phyloP scores from a whole-genome alignment of 2,797 vertebrate species.

The Luscinia megarhynchos region DNA sequence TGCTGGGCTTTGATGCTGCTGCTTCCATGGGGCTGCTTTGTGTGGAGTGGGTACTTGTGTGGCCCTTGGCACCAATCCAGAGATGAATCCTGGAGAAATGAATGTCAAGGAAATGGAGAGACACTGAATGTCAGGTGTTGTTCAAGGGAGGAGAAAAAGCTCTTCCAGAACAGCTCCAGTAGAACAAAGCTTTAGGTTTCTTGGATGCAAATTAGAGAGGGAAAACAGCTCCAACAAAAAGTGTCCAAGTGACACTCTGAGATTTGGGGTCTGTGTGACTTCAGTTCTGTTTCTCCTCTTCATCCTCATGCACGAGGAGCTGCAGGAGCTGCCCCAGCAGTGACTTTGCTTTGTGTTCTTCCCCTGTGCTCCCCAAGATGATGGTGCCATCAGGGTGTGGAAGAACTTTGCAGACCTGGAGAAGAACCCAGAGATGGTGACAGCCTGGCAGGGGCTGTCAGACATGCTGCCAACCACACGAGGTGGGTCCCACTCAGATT shows the following conservation, averaged over 20 bases:
- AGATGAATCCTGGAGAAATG: neutral
- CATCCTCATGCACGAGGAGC: neutral
- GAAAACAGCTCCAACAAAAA: neutral
- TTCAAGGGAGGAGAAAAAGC: neutral
- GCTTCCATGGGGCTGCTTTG: neutral
- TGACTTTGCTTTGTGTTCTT: neutral
- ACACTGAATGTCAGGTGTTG: neutral
- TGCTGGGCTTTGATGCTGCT: conserved; percentile 27
- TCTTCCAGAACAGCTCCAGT: neutral
- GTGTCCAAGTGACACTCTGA: neutral
- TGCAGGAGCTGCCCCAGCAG: neutral
- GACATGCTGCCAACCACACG: conserved; percentile 97
- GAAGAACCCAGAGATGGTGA: conserved; percentile 98
- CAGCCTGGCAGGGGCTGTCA: conserved; percentile 96
- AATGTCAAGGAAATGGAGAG: neutral
- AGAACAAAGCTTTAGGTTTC: neutral
- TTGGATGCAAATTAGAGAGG: neutral
- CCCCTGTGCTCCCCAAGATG: conserved; percentile 79
- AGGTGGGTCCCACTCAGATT: conserved; percentile 78
- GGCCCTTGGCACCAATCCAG: neutral
- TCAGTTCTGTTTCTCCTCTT: neutral
- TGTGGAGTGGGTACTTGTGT: conserved; percentile 11
- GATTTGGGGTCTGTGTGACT: neutral
- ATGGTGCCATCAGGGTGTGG: conserved; percentile 94
- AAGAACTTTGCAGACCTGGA: conserved; percentile 97